Base-by-base conservation (phyloP, 2,797 vertebrate species). In the Halcyon smyrnensis region DNA sequence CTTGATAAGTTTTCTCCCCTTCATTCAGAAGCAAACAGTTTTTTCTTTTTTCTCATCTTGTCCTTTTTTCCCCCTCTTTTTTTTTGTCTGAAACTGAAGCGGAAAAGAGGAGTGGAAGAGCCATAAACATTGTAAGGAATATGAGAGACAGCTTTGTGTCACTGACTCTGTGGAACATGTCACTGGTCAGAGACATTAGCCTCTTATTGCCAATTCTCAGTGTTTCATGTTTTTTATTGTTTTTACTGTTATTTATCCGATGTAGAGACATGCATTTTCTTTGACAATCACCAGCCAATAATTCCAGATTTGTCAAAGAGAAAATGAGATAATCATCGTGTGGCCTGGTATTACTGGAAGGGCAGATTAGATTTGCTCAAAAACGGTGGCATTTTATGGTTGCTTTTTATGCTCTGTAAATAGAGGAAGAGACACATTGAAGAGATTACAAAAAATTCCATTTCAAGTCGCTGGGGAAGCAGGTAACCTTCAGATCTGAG, bases 361-460 rank as follows among this genome's bases (percentile, higher is more conserved):
- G 91, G 90, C 93, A 97, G 96, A 97, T 97, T 96, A 95, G 90
- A 94, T 97, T 97, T 91, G 75, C 91, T 96, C 62, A 30, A 90
- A 95, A 95, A 48, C 2, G 4, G 83, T 97, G 94, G 90, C 91
- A 97, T 97, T 98, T 97, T 96, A 84, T 97, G 87, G 84, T 93
- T 95, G 88, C 87, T 90, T 96, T 96, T 96, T 95, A 95, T 94
- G 76, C 79, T 90, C 54, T 91, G 75, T 96, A 96, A 97, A 96
- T 91, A 96, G 84, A 87, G 89, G 77, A 96, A 96, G 69, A 95
- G 95, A 95, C 84, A 96, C 97, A 97, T 95, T 95, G 95, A 95
- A 97, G 91, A 97, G 97, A 98, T 97, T 97, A 96, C 77, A 82
- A 93, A 97, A 95, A 95, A 97, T 89, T 91, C 96, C 89, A 96